Evolutionary conservation across 2,113 vertebrate genomes (phyloP).

Genomic region (Todiramphus saurophagus): DNA sequence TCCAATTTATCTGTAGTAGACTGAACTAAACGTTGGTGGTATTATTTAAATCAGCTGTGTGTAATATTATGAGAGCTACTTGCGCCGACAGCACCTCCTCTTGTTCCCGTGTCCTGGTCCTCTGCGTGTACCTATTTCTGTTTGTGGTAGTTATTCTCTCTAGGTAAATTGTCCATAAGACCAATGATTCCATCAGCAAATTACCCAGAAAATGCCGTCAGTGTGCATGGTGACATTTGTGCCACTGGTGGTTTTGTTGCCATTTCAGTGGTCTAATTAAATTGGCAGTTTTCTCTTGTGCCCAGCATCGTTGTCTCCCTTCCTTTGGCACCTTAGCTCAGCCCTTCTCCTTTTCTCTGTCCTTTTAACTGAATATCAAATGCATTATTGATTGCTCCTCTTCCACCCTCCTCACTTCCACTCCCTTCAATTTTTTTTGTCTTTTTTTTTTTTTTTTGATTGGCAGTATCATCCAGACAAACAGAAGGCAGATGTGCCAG

Average conservation of each 20-base stretch:
- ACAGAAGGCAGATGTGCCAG: slow-evolving; percentile 76
- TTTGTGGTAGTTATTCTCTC: slow-evolving; percentile 78
- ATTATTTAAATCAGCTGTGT: neutral
- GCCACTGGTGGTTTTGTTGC: slow-evolving; percentile 67
- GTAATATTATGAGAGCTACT: neutral
- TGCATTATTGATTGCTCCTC: slow-evolving; percentile 18
- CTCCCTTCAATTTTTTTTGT: neutral
- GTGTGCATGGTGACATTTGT: slow-evolving; percentile 71
- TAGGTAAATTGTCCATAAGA: slow-evolving; percentile 88
- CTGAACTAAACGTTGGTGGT: neutral
- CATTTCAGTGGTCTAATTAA: slow-evolving; percentile 75
- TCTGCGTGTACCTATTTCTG: slow-evolving; percentile 72
- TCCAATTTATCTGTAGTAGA: neutral
- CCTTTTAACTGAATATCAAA: slow-evolving; percentile 6
- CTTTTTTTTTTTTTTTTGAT: slow-evolving; percentile 44
- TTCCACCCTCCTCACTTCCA: neutral
- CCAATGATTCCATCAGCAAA: slow-evolving; percentile 85
- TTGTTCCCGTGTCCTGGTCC: neutral
- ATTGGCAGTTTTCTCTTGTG: slow-evolving; percentile 73
- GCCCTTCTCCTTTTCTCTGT: slow-evolving; percentile 37
- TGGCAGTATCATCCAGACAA: slow-evolving; percentile 90
- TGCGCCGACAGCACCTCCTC: neutral
- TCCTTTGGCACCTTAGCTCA: slow-evolving; percentile 51
- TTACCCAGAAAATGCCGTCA: slow-evolving; percentile 86
- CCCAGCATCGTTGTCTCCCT: slow-evolving; percentile 33